Evolutionary conservation across 2,113 vertebrate species (phyloP), one percentile per base, ranked within the genome.

Genomic region (Leucoraja erinaceus): DNA sequence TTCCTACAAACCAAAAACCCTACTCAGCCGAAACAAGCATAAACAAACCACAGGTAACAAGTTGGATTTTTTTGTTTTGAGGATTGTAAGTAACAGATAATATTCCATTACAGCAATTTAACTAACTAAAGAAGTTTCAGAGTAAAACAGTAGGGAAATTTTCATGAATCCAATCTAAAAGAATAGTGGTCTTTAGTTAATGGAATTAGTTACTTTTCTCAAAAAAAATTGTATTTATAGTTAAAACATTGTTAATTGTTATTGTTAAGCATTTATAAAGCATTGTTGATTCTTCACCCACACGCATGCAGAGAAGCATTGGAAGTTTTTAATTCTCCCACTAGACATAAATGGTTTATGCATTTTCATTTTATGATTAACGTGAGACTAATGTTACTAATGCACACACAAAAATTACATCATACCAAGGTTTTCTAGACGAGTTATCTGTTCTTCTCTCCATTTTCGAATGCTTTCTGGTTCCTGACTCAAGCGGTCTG

Each of bases 381-480:
- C 70, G 16, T 18, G 70, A 20, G 14, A 22, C 18, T 72, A 72
- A 72, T 16, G 18, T 18, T 72, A 68, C 66, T 0, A 68, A 68
- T 33, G 22, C 31, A 56, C 4, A 22, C 33, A 28, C 31, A 28
- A 61, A 61, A 1, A 18, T 61, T 10, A 66, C 3, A 33, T 70
- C 96, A 96, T 94, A 99, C 99, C 99, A 94, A 99, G 95, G 93
- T 97, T 97, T 86, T 99, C 98, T 93, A 99, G 96, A 88, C 98
- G 97, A 77, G 95, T 93, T 95, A 97, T 98, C 96, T 99, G 99
- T 94, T 99, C 99, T 95, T 99, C 98, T 94, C 98, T 96, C 99
- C 99, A 99, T 83, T 98, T 98, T 93, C 98, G 97, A 94, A 99
- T 97, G 95, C 98, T 99, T 95, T 99, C 99, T 0, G 99, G 99